Evolutionary conservation across 2,888 invertebrate species (phyloP).

Genomic region (Eubasilissa splendida): DNA sequence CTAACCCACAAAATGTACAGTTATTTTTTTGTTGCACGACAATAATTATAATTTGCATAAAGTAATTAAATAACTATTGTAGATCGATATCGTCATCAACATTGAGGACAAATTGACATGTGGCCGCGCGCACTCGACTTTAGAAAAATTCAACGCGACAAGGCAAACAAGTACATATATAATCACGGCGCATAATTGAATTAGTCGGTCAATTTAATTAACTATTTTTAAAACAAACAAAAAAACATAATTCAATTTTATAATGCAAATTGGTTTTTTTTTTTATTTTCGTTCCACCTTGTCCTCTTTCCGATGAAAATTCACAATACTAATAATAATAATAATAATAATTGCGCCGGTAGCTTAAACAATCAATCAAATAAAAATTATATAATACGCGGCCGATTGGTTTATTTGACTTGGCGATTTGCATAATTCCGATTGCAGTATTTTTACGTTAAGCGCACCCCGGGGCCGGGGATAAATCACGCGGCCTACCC

Average conservation of each 20-base stretch:
- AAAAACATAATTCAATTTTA: conserved; percentile 11
- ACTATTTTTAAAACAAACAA: conserved; percentile 30
- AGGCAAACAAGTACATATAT: conserved; percentile 23
- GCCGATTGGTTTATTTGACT: conserved; percentile 21
- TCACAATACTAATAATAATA: not conserved
- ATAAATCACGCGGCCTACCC: conserved; percentile 45
- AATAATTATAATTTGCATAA: conserved; percentile 22
- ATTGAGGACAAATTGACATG: conserved; percentile 34
- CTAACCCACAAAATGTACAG: too few species aligned
- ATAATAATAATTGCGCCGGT: conserved; percentile 1
- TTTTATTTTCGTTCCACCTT: conserved; percentile 30
- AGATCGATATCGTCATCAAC: conserved; percentile 18
- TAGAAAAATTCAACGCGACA: conserved; percentile 26
- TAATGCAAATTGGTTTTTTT: conserved; percentile 17
- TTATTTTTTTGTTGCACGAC: not conserved
- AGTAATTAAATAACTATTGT: conserved; percentile 23
- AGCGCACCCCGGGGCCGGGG: conserved; percentile 34
- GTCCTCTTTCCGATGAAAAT: conserved; percentile 33
- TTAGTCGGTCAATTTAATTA: conserved; percentile 26
- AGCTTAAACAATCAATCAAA: conserved; percentile 36
- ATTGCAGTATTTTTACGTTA: conserved; percentile 23
- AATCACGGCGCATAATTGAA: conserved; percentile 23
- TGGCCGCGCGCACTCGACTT: not conserved
- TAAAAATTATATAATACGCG: not conserved
- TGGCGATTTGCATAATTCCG: conserved; percentile 43